phyloP scores from a whole-genome alignment of 53 echinoderm and acorn worm genomes.

The Echinometra lucunter region DNA sequence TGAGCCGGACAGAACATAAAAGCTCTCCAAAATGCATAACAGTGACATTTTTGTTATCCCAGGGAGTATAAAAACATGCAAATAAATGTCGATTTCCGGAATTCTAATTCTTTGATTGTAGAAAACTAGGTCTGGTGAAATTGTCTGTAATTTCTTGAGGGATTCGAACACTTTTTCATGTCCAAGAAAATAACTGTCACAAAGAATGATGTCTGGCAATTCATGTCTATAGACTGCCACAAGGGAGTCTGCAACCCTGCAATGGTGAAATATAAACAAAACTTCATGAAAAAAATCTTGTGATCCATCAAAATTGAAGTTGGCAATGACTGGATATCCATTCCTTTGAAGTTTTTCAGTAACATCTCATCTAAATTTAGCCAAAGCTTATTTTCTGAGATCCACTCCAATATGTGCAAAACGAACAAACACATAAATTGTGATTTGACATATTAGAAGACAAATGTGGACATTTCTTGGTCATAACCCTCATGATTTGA shows the following conservation, averaged over 20 bases:
- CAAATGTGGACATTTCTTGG: slow-evolving; percentile 51
- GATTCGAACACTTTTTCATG: background rate
- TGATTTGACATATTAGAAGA: slow-evolving; percentile 44
- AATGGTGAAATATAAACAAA: slow-evolving; percentile 23
- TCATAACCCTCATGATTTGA: slow-evolving; percentile 10
- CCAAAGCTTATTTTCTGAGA: slow-evolving; percentile 24
- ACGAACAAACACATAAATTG: slow-evolving; percentile 57
- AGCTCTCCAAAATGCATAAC: background rate
- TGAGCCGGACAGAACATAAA: too few species aligned
- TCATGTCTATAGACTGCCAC: background rate
- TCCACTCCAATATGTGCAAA: slow-evolving; percentile 15
- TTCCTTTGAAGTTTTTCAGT: slow-evolving; percentile 37
- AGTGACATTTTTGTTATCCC: background rate
- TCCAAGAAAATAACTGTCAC: background rate
- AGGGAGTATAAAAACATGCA: background rate
- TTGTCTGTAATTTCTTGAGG: slow-evolving; percentile 19
- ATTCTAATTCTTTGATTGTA: background rate
- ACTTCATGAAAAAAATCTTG: slow-evolving; percentile 9
- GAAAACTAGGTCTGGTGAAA: slow-evolving; percentile 1
- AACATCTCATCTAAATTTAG: slow-evolving; percentile 25
- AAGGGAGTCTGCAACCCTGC: slow-evolving; percentile 26
- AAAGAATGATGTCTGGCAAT: background rate
- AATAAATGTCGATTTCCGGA: background rate
- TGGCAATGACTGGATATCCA: background rate
- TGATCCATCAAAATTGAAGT: slow-evolving; percentile 37